Evolutionary conservation across 2,797 vertebrate species (phyloP).

Genomic region (Australoheros facetus): DNA sequence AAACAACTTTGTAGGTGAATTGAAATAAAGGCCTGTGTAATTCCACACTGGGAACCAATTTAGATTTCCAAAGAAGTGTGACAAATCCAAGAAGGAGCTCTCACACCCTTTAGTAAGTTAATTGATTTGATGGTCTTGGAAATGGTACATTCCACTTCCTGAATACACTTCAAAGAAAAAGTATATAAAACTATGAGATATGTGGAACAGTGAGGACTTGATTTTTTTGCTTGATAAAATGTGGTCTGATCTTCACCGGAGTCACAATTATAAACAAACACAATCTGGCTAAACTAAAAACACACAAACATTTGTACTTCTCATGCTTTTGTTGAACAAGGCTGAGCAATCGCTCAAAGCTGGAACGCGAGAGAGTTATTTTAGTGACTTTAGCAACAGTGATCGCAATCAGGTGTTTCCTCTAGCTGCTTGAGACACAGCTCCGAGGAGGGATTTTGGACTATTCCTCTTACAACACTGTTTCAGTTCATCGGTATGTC

Average conservation of each 20-base stretch:
- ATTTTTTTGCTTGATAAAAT: slow-evolving; percentile 3
- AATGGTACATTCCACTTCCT: not conserved
- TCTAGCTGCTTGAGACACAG: no score
- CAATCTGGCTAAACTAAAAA: not conserved
- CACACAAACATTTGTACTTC: not conserved
- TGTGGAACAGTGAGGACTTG: not conserved
- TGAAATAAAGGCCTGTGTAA: not conserved
- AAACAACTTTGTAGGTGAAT: not conserved
- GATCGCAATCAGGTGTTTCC: no score
- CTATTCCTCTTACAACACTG: no score
- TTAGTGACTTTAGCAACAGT: not conserved
- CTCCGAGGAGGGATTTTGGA: no score
- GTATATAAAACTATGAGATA: not conserved
- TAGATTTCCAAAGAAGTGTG: not conserved
- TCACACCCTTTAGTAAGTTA: not conserved
- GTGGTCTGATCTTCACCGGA: not conserved
- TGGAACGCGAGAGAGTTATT: not conserved
- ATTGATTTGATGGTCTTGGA: not conserved
- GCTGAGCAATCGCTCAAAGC: not conserved
- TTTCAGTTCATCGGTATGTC: no score
- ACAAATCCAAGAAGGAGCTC: not conserved
- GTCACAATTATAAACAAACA: not conserved
- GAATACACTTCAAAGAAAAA: not conserved
- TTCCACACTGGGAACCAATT: not conserved
- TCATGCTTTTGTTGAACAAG: not conserved